Conservation (phyloP, 2,797 vertebrate species). For the Odontamblyopus rebecca region DNA sequence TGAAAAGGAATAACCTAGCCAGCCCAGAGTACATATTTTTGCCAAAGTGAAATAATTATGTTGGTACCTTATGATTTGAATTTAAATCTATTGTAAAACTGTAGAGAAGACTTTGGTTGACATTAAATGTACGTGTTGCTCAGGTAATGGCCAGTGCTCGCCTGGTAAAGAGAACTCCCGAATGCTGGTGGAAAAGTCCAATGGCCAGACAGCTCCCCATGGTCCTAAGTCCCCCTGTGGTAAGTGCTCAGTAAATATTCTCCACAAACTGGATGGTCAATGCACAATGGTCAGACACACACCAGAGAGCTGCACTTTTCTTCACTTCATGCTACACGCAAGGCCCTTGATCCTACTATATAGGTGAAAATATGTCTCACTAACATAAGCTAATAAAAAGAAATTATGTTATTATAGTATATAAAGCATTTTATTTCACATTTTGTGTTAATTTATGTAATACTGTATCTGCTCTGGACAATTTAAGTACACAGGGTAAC, state of each 20-base stretch:
- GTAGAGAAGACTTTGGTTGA: not conserved
- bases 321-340: not conserved
- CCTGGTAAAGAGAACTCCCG: slow-evolving; percentile 90
- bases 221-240: slow-evolving; percentile 77
- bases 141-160: slow-evolving; percentile 92
- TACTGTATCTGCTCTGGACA: too few species aligned
- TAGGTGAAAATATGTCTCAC: not conserved
- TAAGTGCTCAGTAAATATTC: slow-evolving; percentile 60
- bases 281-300: not conserved
- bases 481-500: too few species aligned
- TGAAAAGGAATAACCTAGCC: not conserved
- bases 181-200: slow-evolving; percentile 92
- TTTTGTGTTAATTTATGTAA: not conserved
- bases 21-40: too few species aligned
- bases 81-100: not conserved
- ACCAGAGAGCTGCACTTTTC: not conserved
- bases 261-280: not conserved
- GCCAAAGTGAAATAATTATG: not conserved
- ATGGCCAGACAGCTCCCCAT: slow-evolving; percentile 89
- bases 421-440: not conserved
- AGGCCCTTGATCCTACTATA: not conserved
- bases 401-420: not conserved
- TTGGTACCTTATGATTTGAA: not conserved
- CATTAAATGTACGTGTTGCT: slow-evolving; percentile 70
- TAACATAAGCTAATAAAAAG: not conserved